phyloP scores from a whole-genome alignment of 2,888 invertebrate genomes.

The Agriopis leucophaearia region DNA sequence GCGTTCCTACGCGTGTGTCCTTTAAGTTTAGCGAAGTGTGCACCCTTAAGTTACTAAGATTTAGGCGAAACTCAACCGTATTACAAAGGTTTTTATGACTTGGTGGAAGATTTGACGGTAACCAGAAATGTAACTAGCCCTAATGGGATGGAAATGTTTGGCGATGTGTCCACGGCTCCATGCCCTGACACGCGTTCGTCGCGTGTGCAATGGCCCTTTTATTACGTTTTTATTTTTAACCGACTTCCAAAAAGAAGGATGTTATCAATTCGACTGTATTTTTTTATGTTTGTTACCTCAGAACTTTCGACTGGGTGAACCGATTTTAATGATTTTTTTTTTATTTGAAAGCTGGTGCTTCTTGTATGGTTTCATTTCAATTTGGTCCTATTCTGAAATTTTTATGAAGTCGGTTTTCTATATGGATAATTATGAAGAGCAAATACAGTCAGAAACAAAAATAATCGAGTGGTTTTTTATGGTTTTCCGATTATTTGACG shows the following conservation, averaged over 20 bases:
- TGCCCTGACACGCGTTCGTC: constrained; percentile 65
- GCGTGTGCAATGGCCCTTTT: constrained; percentile 72
- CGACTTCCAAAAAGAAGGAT: too few relatives aligned
- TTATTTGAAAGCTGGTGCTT: too few relatives aligned
- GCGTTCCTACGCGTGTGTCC: constrained; percentile 60
- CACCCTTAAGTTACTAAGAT: constrained; percentile 51
- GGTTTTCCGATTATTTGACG: too few relatives aligned
- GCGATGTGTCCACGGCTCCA: constrained; percentile 54
- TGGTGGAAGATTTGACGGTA: not conserved
- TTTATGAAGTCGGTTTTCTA: too few relatives aligned
- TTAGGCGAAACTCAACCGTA: not conserved
- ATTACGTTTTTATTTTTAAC: constrained; percentile 62
- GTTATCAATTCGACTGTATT: too few relatives aligned
- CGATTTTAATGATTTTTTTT: too few relatives aligned
- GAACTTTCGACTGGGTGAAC: too few relatives aligned
- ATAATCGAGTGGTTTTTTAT: not conserved
- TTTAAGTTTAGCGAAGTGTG: constrained; percentile 50
- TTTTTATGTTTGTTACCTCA: too few relatives aligned
- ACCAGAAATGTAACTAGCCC: not conserved
- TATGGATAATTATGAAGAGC: constrained; percentile 43
- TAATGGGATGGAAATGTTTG: constrained; percentile 46
- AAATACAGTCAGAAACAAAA: constrained; percentile 6
- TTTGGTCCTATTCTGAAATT: too few relatives aligned
- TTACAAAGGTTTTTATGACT: not conserved
- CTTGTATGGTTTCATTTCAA: too few relatives aligned